A percentile compares a stretch with the other conserved stretches of the same genome.
Conservation (phyloP, 2,888 invertebrate genomes). For the Brachyptera risi region DNA sequence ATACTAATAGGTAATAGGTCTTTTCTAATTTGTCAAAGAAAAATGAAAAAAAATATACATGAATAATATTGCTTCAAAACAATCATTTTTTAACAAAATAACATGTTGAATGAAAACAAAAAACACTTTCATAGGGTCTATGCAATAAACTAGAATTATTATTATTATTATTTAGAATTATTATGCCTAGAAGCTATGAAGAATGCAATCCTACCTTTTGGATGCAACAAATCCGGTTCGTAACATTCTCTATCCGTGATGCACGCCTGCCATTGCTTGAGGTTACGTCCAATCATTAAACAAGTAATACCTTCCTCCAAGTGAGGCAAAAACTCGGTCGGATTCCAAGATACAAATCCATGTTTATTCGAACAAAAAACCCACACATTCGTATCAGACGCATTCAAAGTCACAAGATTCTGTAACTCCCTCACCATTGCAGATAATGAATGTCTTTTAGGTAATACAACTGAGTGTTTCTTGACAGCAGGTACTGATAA, state of each 20-base stretch:
- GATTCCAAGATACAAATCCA: background rate
- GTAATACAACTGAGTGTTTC: slow-evolving; percentile 46
- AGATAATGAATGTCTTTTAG: slow-evolving; percentile 42
- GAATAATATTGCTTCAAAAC: too few species aligned
- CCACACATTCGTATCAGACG: slow-evolving; percentile 25
- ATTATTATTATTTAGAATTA: too few species aligned
- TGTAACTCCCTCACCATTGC: slow-evolving; percentile 48
- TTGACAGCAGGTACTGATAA: slow-evolving; percentile 56
- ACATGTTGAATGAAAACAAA: too few species aligned
- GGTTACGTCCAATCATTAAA: slow-evolving; percentile 57
- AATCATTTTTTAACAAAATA: too few species aligned
- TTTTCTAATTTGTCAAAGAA: too few species aligned
- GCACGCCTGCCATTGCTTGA: slow-evolving; percentile 58
- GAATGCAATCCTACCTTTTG: slow-evolving; percentile 47
- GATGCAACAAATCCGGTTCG: slow-evolving; percentile 37
- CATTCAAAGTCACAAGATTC: slow-evolving; percentile 44
- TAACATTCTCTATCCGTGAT: slow-evolving; percentile 40
- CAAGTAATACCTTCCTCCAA: background rate
- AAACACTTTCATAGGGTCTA: too few species aligned
- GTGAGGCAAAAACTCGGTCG: background rate
- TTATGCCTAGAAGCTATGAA: too few species aligned
- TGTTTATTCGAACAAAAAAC: slow-evolving; percentile 13
- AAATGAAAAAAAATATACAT: too few species aligned
- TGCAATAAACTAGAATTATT: too few species aligned
- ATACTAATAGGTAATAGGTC: too few species aligned